These are phyloP conservation scores for Gymnothorax reevesii DNA, from an alignment of 2,797 vertebrate genomes.

Conservation along the genomic window DNA sequence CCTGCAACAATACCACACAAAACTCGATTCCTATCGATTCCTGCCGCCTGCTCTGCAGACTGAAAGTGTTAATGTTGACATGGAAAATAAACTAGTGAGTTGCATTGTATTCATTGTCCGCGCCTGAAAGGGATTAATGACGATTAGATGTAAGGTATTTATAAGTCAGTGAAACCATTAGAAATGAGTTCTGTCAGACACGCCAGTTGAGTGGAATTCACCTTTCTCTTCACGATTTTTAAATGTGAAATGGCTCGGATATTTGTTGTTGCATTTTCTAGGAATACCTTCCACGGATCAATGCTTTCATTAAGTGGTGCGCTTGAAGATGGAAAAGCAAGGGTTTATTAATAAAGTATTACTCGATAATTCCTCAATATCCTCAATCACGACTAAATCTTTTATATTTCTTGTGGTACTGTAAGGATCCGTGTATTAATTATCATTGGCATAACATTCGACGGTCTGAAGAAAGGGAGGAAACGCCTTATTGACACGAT, in stretches of 20 bases:
- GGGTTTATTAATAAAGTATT: not conserved
- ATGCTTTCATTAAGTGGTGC: not conserved
- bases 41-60: slow-evolving; percentile 31
- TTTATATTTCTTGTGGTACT: not conserved
- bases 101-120: slow-evolving; percentile 14
- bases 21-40: slow-evolving; percentile 74
- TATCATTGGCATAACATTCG: not conserved
- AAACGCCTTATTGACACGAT: not conserved
- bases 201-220: not conserved
- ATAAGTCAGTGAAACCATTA: not conserved
- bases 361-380: slow-evolving; percentile 3
- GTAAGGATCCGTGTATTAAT: not conserved
- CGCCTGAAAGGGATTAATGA: slow-evolving; percentile 9
- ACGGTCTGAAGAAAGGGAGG: not conserved
- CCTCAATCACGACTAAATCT: not conserved
- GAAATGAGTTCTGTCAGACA: not conserved
- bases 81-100: not conserved
- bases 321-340: slow-evolving; percentile 1
- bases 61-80: slow-evolving; percentile 43
- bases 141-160: not conserved
- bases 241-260: not conserved
- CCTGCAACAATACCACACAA: slow-evolving; percentile 58
- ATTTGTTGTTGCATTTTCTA: not conserved
- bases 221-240: not conserved
- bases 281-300: not conserved